phyloP scores from a whole-genome alignment of 1,140 invertebrate genomes.

The Bombus waltoni region DNA sequence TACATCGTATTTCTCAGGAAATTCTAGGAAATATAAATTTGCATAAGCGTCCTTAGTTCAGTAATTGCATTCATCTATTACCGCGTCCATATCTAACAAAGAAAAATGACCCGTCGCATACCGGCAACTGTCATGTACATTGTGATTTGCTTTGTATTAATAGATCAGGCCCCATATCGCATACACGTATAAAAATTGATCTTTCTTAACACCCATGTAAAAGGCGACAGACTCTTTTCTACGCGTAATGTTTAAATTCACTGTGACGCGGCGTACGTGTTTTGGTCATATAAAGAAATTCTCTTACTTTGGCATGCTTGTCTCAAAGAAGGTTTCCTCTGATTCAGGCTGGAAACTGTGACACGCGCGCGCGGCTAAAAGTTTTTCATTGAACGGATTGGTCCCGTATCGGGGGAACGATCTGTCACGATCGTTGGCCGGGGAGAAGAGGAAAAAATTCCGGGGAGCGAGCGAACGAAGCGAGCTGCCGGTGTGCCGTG shows the following conservation, averaged over 20 bases:
- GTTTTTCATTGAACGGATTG: constrained; percentile 63
- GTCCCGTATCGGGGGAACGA: constrained; percentile 57
- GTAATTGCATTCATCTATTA: neutral
- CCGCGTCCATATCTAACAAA: neutral
- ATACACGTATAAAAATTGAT: neutral
- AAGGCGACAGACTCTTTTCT: no score
- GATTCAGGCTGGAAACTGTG: neutral
- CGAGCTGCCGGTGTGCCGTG: constrained; percentile 44
- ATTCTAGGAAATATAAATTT: neutral
- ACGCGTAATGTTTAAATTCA: no score
- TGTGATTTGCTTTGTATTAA: neutral
- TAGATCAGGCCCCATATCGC: neutral
- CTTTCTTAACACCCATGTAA: no score
- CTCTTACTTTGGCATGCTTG: no score
- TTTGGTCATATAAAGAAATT: no score
- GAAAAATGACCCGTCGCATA: neutral
- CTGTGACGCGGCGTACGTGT: no score
- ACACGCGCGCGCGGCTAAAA: constrained; percentile 20
- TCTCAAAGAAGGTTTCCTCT: neutral
- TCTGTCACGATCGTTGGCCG: constrained; percentile 59
- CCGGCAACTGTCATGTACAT: neutral
- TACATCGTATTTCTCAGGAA: neutral
- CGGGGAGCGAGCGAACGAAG: constrained; percentile 28
- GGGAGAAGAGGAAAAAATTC: constrained; percentile 44
- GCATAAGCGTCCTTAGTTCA: neutral